phyloP scores from a whole-genome alignment of 2,113 vertebrate species.

The Ariopsis seemanni region DNA sequence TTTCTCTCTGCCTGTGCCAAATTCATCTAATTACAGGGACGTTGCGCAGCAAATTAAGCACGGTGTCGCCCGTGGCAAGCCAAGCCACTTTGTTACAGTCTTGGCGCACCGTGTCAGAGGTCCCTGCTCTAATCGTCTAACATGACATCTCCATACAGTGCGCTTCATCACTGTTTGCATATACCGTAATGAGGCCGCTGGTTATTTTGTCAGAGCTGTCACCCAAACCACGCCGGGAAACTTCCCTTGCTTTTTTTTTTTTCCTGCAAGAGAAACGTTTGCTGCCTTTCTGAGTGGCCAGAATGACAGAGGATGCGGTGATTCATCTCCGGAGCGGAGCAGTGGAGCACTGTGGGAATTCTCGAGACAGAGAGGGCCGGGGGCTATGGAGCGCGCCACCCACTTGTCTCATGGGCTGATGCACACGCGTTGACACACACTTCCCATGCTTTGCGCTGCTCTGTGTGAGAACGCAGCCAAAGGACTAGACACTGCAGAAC shows the following conservation, averaged over 20 bases:
- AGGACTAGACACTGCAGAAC: slow-evolving; percentile 13
- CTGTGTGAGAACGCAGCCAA: slow-evolving; percentile 10
- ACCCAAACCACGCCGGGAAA: slow-evolving; percentile 45
- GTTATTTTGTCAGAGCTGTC: slow-evolving; percentile 73
- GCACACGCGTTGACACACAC: slow-evolving; percentile 26
- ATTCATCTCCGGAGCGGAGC: slow-evolving; percentile 42
- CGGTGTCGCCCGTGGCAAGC: slow-evolving; percentile 75
- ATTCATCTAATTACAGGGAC: slow-evolving; percentile 86
- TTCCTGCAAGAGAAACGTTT: slow-evolving; percentile 12
- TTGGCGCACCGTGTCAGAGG: slow-evolving; percentile 73
- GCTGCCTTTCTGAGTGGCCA: slow-evolving; percentile 26
- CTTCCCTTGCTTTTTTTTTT: slow-evolving; percentile 29
- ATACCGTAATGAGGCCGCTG: slow-evolving; percentile 72
- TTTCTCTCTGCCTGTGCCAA: slow-evolving; percentile 75
- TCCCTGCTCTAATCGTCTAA: slow-evolving; percentile 73
- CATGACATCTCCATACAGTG: slow-evolving; percentile 69
- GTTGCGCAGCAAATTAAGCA: slow-evolving; percentile 82
- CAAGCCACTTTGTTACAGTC: slow-evolving; percentile 70
- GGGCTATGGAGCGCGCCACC: slow-evolving; percentile 30
- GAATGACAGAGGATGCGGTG: slow-evolving; percentile 48
- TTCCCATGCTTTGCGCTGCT: not conserved
- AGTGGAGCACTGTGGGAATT: slow-evolving; percentile 47
- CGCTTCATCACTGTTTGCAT: slow-evolving; percentile 78
- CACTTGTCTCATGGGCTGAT: slow-evolving; percentile 37
- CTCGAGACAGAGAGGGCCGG: slow-evolving; percentile 26